Base-by-base conservation (phyloP, 1,140 invertebrate genomes). In the Hypothenemus hampei region DNA sequence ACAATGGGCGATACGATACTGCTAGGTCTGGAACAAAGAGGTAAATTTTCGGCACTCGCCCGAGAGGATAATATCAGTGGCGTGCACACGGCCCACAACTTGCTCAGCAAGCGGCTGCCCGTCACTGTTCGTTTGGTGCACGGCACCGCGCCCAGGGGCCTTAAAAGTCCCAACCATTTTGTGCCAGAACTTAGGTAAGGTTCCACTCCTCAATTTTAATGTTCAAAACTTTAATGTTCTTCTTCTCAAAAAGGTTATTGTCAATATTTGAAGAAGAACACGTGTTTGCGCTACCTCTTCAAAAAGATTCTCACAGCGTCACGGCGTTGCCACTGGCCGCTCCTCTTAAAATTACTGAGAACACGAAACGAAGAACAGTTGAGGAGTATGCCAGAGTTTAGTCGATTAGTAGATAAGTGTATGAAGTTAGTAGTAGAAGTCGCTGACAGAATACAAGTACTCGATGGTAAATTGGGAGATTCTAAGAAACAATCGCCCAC, bases 1-100 rank as follows among this genome's bases (percentile, higher is more conserved):
- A 79, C 81, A 8, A 87, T 85, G 66, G 89, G 90, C 18, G 89
- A 93, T 65, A 87, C 81, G 63, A 78, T 96, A 3, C 81, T 90
- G 61, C 73, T 96, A 44, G 83, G 83, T 37, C 78, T 91, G 67
- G 91, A 95, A 59, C 86, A 91, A 69, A 82, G 88, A 65, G 91
- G 89, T 5, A 85, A 89, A 64, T 96, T 96, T 73, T 94, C 90
- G 61, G 87, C 87, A 1, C 77, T 96, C 18, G 92, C 92, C 22
- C 83, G 87, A 65, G 89, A 91, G 70, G 89, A 92, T 62, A 93
- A 92, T 72, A 93, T 96, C 57, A 89, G 89, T 67, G 92, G 92
- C 4, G 91, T 94, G 10, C 91, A 93, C 71, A 88, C 87, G 39
- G 86, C 86, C 5, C 83, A 86, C 63, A 92, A 91, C 65, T 77